Conservation (phyloP, 2,797 vertebrate genomes). For the Scolopax bukidnonensis region DNA sequence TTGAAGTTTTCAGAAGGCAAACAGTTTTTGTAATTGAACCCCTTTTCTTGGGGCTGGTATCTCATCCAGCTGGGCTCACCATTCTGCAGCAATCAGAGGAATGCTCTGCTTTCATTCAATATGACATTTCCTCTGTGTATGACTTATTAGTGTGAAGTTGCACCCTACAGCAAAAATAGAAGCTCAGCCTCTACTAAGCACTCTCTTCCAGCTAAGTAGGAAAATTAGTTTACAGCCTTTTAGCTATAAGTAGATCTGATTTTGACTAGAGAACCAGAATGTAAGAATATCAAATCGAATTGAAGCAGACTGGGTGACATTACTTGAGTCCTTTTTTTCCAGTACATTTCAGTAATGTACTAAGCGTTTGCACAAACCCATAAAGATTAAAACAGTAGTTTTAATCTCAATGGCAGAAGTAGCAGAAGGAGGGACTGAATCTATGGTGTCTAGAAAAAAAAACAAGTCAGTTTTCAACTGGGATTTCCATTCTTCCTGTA, state of each 20-base stretch:
- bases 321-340: background rate
- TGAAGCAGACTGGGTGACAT: background rate
- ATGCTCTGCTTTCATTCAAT: background rate
- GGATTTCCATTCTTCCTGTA: background rate
- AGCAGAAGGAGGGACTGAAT: background rate
- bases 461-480: background rate
- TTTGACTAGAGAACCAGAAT: background rate
- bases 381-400: background rate
- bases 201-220: background rate
- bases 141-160: conserved; percentile 18
- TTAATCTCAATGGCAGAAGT: background rate
- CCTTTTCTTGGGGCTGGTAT: background rate
- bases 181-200: background rate
- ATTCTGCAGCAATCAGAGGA: background rate
- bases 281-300: background rate
- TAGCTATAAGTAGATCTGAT: background rate
- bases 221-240: conserved; percentile 1
- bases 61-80: background rate
- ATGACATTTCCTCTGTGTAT: background rate
- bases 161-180: conserved; percentile 3
- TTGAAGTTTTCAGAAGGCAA: background rate
- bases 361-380: background rate
- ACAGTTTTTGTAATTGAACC: background rate
- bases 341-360: background rate
- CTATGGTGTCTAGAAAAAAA: background rate